phyloP scores from a whole-genome alignment of 2,113 vertebrate species.

The Microcebus ravelobensis region DNA sequence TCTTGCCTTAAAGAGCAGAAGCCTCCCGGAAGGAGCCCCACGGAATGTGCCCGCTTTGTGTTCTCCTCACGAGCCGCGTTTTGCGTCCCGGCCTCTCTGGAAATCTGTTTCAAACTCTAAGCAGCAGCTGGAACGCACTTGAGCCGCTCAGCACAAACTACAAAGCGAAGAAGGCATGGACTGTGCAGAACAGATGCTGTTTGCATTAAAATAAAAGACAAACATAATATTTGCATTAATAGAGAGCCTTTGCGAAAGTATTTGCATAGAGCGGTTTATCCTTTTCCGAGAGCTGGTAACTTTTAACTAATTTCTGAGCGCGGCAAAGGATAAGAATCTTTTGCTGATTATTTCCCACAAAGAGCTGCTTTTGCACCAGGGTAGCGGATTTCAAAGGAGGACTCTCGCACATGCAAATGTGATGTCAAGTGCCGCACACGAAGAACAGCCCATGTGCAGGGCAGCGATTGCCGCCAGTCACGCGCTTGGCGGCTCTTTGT shows the following conservation, averaged over 20 bases:
- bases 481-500: neutral
- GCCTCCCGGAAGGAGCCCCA: neutral
- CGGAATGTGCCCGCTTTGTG: neutral
- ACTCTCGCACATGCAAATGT: neutral
- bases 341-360: slow-evolving; percentile 38
- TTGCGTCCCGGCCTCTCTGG: neutral
- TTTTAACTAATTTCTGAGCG: slow-evolving; percentile 48
- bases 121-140: slow-evolving; percentile 61
- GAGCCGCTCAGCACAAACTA: slow-evolving; percentile 36
- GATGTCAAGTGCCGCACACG: neutral
- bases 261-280: slow-evolving; percentile 51
- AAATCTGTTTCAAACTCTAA: slow-evolving; percentile 16
- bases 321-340: slow-evolving; percentile 52
- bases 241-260: slow-evolving; percentile 50
- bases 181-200: slow-evolving; percentile 68
- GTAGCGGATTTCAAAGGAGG: slow-evolving; percentile 40
- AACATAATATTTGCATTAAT: slow-evolving; percentile 70
- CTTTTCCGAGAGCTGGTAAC: slow-evolving; percentile 52
- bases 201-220: slow-evolving; percentile 69
- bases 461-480: neutral
- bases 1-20: neutral
- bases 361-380: neutral
- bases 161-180: slow-evolving; percentile 33
- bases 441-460: neutral
- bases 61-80: neutral